These are phyloP conservation scores for Drosophila ironensis DNA, from an alignment of 1,140 invertebrate genomes.

Conservation along the genomic window DNA sequence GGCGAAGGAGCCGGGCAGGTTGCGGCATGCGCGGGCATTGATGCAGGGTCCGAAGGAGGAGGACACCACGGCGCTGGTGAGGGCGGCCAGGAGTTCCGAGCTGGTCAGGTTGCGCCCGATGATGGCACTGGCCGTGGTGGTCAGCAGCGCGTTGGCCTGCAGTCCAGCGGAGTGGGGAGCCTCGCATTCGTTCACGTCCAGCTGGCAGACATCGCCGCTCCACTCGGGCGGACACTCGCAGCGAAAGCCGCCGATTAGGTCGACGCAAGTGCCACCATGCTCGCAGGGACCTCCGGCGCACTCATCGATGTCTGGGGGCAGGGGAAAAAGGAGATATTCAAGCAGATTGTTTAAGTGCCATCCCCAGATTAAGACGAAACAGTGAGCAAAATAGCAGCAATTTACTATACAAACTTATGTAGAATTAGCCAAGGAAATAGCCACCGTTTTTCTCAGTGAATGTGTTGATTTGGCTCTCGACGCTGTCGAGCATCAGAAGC, in stretches of 20 bases:
- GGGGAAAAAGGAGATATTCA: conserved; percentile 14
- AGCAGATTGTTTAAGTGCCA: conserved; percentile 50
- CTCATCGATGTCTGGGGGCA: conserved; percentile 89
- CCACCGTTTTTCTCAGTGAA: conserved; percentile 13
- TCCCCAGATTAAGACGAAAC: conserved; percentile 42
- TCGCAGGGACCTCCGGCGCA: conserved; percentile 92
- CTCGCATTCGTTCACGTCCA: conserved; percentile 87
- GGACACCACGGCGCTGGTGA: conserved; percentile 91
- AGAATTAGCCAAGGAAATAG: too few species aligned
- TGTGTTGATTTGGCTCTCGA: conserved; percentile 70
- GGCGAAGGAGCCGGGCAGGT: conserved; percentile 91
- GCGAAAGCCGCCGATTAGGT: conserved; percentile 88
- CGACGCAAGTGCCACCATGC: conserved; percentile 93
- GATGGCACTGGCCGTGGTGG: conserved; percentile 77
- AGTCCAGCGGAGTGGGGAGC: conserved; percentile 68
- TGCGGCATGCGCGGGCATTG: conserved; percentile 91
- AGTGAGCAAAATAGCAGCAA: background rate
- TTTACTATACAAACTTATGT: too few species aligned
- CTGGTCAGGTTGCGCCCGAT: conserved; percentile 62
- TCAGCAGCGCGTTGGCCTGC: conserved; percentile 72
- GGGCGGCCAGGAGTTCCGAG: conserved; percentile 90
- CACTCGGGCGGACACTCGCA: conserved; percentile 91
- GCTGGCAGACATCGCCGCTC: conserved; percentile 91
- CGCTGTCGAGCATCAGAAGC: conserved; percentile 4
- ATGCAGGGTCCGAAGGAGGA: conserved; percentile 87